Conservation (phyloP, 1,140 invertebrate genomes). For the Nasonia giraulti region DNA sequence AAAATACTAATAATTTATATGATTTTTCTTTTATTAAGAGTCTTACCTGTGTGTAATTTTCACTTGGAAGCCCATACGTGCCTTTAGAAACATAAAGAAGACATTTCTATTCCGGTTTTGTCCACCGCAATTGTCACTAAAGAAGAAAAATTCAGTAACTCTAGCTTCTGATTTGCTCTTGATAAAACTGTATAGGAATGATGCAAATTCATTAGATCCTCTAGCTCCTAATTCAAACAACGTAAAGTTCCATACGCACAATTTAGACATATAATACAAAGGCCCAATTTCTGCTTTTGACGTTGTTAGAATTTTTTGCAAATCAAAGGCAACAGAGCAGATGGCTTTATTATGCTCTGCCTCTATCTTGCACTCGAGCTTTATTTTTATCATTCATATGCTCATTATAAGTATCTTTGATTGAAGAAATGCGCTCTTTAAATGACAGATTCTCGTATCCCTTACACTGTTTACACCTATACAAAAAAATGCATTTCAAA, state of each 20-base stretch:
- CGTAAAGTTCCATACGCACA: slow-evolving; percentile 44
- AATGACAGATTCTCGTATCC: not conserved
- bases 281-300: slow-evolving; percentile 33
- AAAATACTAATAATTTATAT: too few relatives aligned
- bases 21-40: too few relatives aligned
- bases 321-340: slow-evolving; percentile 23
- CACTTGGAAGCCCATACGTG: too few relatives aligned
- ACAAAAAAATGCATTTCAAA: not conserved
- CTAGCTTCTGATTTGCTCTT: not conserved
- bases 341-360: not conserved
- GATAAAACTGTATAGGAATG: not conserved
- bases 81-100: not conserved
- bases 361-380: slow-evolving; percentile 3
- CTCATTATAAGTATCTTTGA: not conserved
- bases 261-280: slow-evolving; percentile 42
- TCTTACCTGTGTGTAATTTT: too few relatives aligned
- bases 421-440: not conserved
- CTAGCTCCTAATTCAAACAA: not conserved
- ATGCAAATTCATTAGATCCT: slow-evolving; percentile 16
- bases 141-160: not conserved
- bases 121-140: not conserved
- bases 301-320: slow-evolving; percentile 39
- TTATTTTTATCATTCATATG: slow-evolving; percentile 21
- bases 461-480: slow-evolving; percentile 35
- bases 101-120: not conserved